Percentiles rank a stretch among this genome's conserved stretches.
Evolutionary conservation across 2,113 vertebrate genomes (phyloP).

Genomic region (Connochaetes taurinus): DNA sequence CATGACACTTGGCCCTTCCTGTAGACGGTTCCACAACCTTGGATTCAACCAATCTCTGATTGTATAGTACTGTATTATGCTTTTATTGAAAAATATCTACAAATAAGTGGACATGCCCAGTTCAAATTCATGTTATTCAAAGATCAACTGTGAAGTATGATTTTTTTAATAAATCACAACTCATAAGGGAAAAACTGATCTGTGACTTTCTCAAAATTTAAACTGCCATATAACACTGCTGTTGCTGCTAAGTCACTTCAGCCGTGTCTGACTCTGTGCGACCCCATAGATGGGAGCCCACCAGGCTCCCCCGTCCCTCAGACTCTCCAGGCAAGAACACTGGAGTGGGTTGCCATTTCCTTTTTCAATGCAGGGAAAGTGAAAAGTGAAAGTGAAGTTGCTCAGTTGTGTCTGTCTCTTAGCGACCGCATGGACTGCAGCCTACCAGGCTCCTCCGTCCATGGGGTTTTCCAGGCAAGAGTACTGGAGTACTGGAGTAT

Average conservation of each 20-base stretch:
- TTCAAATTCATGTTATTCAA: background rate
- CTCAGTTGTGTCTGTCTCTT: background rate
- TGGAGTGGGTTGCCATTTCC: background rate
- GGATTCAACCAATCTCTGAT: background rate
- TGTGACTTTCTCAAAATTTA: background rate
- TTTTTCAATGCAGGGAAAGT: background rate
- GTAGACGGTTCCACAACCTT: background rate
- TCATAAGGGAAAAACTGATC: background rate
- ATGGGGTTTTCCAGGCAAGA: background rate
- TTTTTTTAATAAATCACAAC: background rate
- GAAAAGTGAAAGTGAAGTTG: background rate
- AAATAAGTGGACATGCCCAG: background rate
- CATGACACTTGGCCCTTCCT: background rate
- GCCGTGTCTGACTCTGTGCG: accelerated
- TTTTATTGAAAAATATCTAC: background rate
- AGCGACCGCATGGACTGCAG: background rate
- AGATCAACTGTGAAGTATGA: background rate
- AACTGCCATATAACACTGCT: background rate
- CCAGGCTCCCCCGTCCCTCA: background rate
- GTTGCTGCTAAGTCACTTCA: background rate
- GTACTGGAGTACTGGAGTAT: background rate
- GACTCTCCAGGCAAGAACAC: background rate
- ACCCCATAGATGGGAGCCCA: background rate
- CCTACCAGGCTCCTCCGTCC: background rate
- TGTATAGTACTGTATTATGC: background rate